These are phyloP conservation scores for Euplagia quadripunctaria DNA, from an alignment of 2,888 invertebrate genomes.

Conservation along the genomic window DNA sequence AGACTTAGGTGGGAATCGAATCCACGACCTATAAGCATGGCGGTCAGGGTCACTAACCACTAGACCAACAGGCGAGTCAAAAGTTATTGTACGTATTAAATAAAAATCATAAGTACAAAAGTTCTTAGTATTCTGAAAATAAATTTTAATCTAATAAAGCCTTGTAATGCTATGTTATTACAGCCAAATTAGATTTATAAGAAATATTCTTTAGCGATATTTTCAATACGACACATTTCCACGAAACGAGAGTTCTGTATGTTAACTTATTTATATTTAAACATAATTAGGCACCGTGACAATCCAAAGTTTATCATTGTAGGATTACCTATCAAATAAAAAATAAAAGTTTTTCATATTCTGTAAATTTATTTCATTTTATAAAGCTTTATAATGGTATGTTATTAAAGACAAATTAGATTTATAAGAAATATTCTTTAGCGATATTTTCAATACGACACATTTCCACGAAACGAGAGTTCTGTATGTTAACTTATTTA, in stretches of 20 bases:
- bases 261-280: neutral
- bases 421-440: neutral
- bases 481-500: neutral
- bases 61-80: no score
- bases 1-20: no score
- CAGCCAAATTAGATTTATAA: neutral
- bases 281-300: neutral
- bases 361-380: neutral
- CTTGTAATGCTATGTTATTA: neutral
- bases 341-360: neutral
- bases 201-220: neutral
- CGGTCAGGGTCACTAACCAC: no score
- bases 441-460: neutral
- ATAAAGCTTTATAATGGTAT: neutral
- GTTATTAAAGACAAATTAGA: neutral
- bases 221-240: neutral
- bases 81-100: neutral
- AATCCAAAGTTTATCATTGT: conserved; percentile 1
- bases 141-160: neutral
- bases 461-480: neutral
- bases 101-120: neutral
- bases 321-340: neutral
- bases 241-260: neutral
- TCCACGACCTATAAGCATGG: no score
- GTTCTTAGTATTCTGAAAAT: neutral